Base-by-base conservation (phyloP, 2,113 vertebrate species). In the Sitta europaea region DNA sequence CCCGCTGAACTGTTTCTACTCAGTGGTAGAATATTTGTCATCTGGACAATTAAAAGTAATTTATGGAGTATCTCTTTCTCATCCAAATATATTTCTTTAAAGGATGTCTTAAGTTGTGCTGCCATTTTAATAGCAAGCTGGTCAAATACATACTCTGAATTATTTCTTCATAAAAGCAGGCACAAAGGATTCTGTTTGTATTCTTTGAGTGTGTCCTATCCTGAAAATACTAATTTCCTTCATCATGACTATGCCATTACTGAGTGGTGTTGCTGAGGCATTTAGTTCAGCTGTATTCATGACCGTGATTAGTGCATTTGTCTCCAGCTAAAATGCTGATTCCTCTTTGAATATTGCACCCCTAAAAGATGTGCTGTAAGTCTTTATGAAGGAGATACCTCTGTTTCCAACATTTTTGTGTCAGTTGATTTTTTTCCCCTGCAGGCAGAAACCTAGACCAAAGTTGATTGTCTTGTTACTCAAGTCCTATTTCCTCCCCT, bases 291-390 rank as follows among this genome's bases (percentile, higher is more conserved):
- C 58, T 80, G 67, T 84, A 84, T 88, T 88, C 78, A 67, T 80
- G 81, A 65, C 86, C 0, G 0, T 92, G 92, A 92, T 96, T 90
- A 96, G 75, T 78, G 92, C 72, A 57, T 96, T 96, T 96, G 75
- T 96, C 86, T 96, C 63, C 43, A 78, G 90, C 48, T 90, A 90
- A 96, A 96, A 92, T 86, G 96, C 88, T 96, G 96, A 94, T 93
- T 88, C 82, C 87, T 83, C 33, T 88, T 92, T 93, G 76, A 92
- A 68, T 71, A 51, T 67, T 84, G 67, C 31, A 38, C 51, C 77
- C 40, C 57, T 38, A 62, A 88, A 75, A 90, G 71, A 92, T 90
- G 22, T 83, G 47, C 82, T 94, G 67, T 51, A 22, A 58, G n/a
- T 59, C 75, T 88, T 86, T 71, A 35, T 71, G 68, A 77, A 74